A percentile compares a stretch with the other conserved stretches of the same genome.
Conservation (phyloP, 2,888 invertebrate genomes). For the Melitaea athalia region DNA sequence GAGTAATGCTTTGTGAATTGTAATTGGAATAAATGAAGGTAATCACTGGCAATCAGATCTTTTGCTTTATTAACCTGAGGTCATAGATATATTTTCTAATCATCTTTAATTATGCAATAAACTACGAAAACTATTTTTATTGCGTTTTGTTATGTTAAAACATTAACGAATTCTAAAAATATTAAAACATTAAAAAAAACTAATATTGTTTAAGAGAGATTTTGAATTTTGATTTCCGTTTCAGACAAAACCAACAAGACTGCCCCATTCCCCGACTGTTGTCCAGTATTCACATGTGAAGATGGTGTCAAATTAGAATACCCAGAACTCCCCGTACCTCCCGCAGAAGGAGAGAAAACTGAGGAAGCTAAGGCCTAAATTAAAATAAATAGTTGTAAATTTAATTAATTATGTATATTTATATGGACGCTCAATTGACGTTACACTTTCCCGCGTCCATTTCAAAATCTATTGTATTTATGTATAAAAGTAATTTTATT, state of each 20-base stretch:
- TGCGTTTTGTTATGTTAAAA: too few relatives aligned
- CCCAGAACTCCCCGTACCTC: constrained; percentile 86
- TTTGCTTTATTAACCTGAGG: not conserved
- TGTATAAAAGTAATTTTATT: not conserved
- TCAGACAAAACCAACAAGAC: constrained; percentile 94
- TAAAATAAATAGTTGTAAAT: constrained; percentile 36
- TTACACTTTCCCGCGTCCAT: constrained; percentile 26
- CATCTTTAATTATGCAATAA: not conserved
- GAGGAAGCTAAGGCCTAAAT: constrained; percentile 71
- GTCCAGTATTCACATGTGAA: constrained; percentile 93
- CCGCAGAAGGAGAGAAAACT: constrained; percentile 63
- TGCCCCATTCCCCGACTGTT: constrained; percentile 92
- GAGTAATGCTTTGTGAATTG: not conserved
- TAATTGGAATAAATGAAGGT: not conserved
- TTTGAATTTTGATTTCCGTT: constrained; percentile 41
- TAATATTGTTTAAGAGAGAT: too few relatives aligned
- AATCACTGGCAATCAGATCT: not conserved
- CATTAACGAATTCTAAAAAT: too few relatives aligned
- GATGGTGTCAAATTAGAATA: constrained; percentile 92
- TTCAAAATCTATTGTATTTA: constrained; percentile 10
- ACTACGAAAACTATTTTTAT: too few relatives aligned
- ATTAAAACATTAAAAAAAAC: too few relatives aligned
- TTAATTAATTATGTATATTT: constrained; percentile 8
- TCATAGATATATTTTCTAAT: not conserved
- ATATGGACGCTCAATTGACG: constrained; percentile 20